A percentile compares a stretch with the other conserved stretches of the same genome.
phyloP scores from a whole-genome alignment of 2,888 invertebrate species.

The Aporophyla nigra region DNA sequence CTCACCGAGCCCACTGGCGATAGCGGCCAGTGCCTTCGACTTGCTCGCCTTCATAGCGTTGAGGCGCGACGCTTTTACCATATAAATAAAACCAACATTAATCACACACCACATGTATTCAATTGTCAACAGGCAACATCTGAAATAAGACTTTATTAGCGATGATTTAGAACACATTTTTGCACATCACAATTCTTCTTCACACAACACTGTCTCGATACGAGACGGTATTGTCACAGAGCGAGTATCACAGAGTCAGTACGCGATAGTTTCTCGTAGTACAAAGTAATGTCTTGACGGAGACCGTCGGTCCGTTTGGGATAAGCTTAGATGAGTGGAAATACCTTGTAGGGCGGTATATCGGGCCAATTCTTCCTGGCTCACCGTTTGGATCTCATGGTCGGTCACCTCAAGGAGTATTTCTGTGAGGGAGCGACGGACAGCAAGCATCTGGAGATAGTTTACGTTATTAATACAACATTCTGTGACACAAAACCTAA shows the following conservation, averaged over 20 bases:
- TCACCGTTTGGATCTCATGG: slow-evolving; percentile 96
- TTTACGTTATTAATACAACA: slow-evolving; percentile 15
- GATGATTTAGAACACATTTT: slow-evolving; percentile 77
- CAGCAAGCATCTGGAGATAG: slow-evolving; percentile 94
- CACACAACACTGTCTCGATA: slow-evolving; percentile 68
- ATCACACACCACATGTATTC: slow-evolving; percentile 88
- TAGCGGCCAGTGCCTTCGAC: slow-evolving; percentile 97
- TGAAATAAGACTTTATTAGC: slow-evolving; percentile 90
- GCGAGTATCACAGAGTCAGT: slow-evolving; percentile 80
- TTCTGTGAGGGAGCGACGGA: slow-evolving; percentile 97
- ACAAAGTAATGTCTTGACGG: slow-evolving; percentile 78
- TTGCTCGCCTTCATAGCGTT: slow-evolving; percentile 93
- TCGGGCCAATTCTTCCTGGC: slow-evolving; percentile 96
- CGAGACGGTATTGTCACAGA: slow-evolving; percentile 74
- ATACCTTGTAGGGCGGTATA: slow-evolving; percentile 96
- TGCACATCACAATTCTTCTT: slow-evolving; percentile 78
- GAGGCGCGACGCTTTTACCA: slow-evolving; percentile 93
- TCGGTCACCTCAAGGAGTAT: slow-evolving; percentile 98
- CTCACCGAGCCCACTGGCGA: slow-evolving; percentile 98
- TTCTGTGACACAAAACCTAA: background rate
- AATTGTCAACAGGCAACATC: slow-evolving; percentile 83
- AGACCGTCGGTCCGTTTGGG: slow-evolving; percentile 77
- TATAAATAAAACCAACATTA: slow-evolving; percentile 92
- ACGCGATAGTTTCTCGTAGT: slow-evolving; percentile 79
- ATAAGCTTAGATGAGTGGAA: slow-evolving; percentile 86